These are phyloP conservation scores for Zoanthus gigantus DNA, from an alignment of 92 coral and sea anemone species.

Conservation along the genomic window DNA sequence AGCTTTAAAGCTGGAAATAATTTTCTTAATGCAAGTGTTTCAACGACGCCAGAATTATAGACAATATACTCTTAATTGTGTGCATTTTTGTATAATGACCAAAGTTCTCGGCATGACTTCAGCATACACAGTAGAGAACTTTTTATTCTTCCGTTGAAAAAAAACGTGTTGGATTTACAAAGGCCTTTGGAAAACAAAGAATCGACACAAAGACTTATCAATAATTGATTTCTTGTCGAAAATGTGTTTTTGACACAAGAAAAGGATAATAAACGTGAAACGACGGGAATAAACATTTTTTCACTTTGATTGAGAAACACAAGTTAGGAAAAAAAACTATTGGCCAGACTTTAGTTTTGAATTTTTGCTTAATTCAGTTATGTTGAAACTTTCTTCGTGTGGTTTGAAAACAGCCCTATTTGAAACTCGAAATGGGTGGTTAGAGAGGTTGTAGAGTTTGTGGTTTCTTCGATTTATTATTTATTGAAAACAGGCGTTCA, in stretches of 20 bases:
- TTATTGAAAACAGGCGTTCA: slow-evolving; percentile 32
- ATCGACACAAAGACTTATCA: not conserved
- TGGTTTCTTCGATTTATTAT: slow-evolving; percentile 33
- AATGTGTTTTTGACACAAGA: slow-evolving; percentile 11
- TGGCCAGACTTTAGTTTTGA: not conserved
- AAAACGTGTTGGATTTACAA: slow-evolving; percentile 11
- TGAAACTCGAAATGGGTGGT: not conserved
- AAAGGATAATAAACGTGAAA: not conserved
- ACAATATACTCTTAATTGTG: not conserved
- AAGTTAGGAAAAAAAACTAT: not conserved
- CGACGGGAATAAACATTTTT: not conserved
- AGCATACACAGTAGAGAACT: not conserved
- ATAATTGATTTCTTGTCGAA: slow-evolving; percentile 32
- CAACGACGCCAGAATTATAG: not conserved
- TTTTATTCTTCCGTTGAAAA: not conserved
- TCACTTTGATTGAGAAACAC: not conserved
- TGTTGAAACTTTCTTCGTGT: not conserved
- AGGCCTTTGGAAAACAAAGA: slow-evolving; percentile 47
- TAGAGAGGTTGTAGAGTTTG: slow-evolving; percentile 14
- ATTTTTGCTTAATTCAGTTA: too few relatives aligned
- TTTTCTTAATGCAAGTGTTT: not conserved
- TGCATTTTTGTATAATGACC: not conserved
- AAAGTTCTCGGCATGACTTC: not conserved
- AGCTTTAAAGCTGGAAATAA: not conserved
- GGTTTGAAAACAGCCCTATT: slow-evolving; percentile 10